Percentiles rank a stretch among this genome's conserved stretches.
These are phyloP conservation scores for Parus major DNA, from an alignment of 2,113 vertebrate species.

Conservation along the genomic window DNA sequence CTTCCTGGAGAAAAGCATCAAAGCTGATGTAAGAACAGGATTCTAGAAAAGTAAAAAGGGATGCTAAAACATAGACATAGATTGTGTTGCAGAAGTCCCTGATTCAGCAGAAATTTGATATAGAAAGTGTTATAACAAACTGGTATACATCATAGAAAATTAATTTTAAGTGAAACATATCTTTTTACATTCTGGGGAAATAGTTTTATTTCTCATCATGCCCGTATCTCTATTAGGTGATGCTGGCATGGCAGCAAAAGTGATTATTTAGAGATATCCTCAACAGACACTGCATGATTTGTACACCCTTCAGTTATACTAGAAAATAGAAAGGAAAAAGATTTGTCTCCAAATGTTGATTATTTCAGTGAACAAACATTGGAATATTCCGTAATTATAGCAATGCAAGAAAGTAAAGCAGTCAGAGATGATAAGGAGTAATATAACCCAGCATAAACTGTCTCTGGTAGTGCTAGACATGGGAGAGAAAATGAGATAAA, in stretches of 20 bases:
- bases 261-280: not conserved
- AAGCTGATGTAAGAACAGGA: not conserved
- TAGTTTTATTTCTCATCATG: not conserved
- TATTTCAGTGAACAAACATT: not conserved
- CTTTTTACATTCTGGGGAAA: not conserved
- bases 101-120: not conserved
- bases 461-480: not conserved
- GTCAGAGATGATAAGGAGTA: not conserved
- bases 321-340: not conserved
- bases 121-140: not conserved
- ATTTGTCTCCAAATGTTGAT: not conserved
- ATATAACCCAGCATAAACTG: not conserved
- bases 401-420: not conserved
- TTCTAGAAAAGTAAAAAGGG: not conserved
- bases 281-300: not conserved
- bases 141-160: not conserved
- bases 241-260: not conserved
- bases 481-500: not conserved
- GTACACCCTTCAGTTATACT: rapidly evolving
- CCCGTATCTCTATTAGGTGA: not conserved
- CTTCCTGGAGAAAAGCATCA: not conserved
- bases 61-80: not conserved
- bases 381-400: not conserved
- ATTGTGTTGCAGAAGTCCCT: not conserved
- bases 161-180: not conserved